Evolutionary conservation across 1,140 invertebrate species (phyloP).

Genomic region (Aphidius ervi): DNA sequence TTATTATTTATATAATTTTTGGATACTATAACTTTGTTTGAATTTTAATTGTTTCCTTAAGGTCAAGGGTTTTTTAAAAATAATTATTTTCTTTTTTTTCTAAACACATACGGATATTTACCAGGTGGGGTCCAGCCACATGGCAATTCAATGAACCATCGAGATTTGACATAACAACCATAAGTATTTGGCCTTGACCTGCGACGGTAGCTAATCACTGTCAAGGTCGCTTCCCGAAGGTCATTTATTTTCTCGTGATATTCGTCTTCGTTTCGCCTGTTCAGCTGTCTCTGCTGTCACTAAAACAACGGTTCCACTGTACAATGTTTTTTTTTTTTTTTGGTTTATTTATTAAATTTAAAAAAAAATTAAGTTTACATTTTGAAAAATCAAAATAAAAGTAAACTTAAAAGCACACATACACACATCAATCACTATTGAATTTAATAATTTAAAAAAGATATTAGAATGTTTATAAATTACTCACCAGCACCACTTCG

Average conservation of each 20-base stretch:
- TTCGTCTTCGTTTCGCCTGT: slow-evolving; percentile 52
- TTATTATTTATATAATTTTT: background rate
- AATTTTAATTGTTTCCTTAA: no score
- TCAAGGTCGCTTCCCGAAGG: slow-evolving; percentile 55
- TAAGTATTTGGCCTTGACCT: slow-evolving; percentile 50
- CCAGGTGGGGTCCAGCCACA: slow-evolving; percentile 53
- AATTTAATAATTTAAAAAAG: no score
- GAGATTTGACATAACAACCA: slow-evolving; percentile 44
- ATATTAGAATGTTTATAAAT: no score
- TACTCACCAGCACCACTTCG: slow-evolving; percentile 53
- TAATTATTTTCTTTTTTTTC: slow-evolving; percentile 21
- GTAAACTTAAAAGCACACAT: no score
- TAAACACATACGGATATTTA: slow-evolving; percentile 43
- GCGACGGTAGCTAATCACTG: slow-evolving; percentile 55
- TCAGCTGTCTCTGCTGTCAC: slow-evolving; percentile 52
- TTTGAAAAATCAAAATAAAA: background rate
- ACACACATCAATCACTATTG: no score
- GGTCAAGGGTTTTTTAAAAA: background rate
- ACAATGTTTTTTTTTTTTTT: slow-evolving; percentile 41
- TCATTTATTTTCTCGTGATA: slow-evolving; percentile 55
- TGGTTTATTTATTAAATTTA: slow-evolving; percentile 27
- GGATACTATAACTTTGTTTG: no score
- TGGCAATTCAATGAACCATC: slow-evolving; percentile 45
- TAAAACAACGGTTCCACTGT: slow-evolving; percentile 54
- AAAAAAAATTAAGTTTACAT: background rate